phyloP scores from a whole-genome alignment of 2,888 invertebrate genomes.

The Papilio protenor region DNA sequence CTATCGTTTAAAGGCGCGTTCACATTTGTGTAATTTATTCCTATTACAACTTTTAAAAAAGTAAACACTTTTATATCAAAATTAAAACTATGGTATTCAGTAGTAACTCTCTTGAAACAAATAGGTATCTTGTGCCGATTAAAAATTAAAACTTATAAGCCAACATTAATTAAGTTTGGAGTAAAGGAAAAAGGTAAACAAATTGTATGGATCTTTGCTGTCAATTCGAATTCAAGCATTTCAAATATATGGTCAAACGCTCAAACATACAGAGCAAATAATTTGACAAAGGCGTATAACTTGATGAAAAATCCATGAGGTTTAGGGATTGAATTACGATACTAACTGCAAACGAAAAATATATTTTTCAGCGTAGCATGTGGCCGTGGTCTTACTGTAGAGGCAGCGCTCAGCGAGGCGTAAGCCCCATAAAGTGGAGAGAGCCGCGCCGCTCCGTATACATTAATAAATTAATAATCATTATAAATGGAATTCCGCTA shows the following conservation, averaged over 20 bases:
- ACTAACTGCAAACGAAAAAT: too few species aligned
- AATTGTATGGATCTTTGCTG: too few species aligned
- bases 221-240: too few species aligned
- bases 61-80: background rate
- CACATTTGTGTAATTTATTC: background rate
- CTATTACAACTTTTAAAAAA: background rate
- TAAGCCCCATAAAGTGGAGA: conserved; percentile 76
- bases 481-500: conserved; percentile 80
- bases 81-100: background rate
- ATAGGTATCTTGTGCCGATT: too few species aligned
- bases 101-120: too few species aligned
- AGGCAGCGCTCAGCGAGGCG: conserved; percentile 65
- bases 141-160: too few species aligned
- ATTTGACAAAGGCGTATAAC: too few species aligned
- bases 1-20: conserved; percentile 32
- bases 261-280: too few species aligned
- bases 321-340: background rate
- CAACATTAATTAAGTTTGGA: too few species aligned
- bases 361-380: conserved; percentile 20
- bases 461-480: conserved; percentile 84
- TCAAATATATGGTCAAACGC: too few species aligned
- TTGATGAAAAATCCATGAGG: too few species aligned
- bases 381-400: conserved; percentile 53
- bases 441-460: conserved; percentile 70
- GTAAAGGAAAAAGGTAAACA: too few species aligned